phyloP scores from a whole-genome alignment of 2,888 invertebrate species.

The Amiota minor region DNA sequence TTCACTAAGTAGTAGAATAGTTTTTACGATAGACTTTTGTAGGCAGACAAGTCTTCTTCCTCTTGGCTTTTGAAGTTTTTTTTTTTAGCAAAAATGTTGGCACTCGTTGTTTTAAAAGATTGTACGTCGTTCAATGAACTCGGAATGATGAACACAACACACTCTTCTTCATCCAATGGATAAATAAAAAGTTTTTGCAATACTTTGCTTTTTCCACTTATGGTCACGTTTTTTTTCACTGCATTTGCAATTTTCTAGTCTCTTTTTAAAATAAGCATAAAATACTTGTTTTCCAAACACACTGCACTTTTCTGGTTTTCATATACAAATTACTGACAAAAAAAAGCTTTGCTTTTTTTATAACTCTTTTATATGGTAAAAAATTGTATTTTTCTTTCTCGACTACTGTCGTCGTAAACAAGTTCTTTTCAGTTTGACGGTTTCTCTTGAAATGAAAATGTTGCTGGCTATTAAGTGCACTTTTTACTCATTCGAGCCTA shows the following conservation, averaged over 20 bases:
- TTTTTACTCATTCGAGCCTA: slow-evolving; percentile 48
- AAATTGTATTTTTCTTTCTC: not conserved
- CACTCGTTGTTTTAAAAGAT: slow-evolving; percentile 43
- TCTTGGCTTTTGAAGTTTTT: not conserved
- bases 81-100: slow-evolving; percentile 3
- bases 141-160: slow-evolving; percentile 12
- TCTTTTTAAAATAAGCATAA: slow-evolving; percentile 38
- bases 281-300: not conserved
- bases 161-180: slow-evolving; percentile 40
- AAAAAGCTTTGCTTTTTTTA: slow-evolving; percentile 4
- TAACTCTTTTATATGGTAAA: slow-evolving; percentile 3
- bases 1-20: slow-evolving; percentile 50
- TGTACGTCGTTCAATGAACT: slow-evolving; percentile 58
- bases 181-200: slow-evolving; percentile 37
- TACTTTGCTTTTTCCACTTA: slow-evolving; percentile 32
- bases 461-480: slow-evolving; percentile 49
- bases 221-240: slow-evolving; percentile 25
- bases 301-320: slow-evolving; percentile 23
- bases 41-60: not conserved
- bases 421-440: slow-evolving; percentile 46
- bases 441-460: slow-evolving; percentile 57
- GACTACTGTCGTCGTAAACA: not conserved
- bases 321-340: not conserved
- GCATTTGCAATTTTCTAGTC: slow-evolving; percentile 44
- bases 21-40: slow-evolving; percentile 32